A percentile compares a stretch with the other conserved stretches of the same genome.
phyloP scores from a whole-genome alignment of 2,888 invertebrate genomes.

The Atrina japonica region DNA sequence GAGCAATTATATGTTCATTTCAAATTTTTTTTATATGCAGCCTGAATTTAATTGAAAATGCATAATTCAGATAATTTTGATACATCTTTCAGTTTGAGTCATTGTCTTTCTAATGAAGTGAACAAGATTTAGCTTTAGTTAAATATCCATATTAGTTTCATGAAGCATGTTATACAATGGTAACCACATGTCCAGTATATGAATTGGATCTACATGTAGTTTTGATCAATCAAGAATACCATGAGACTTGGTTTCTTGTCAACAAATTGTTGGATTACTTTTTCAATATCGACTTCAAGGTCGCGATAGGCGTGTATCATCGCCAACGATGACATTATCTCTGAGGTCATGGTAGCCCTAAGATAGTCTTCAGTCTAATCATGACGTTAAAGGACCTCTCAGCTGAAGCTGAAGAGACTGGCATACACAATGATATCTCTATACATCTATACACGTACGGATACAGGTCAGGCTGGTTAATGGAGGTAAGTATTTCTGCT shows the following conservation, averaged over 20 bases:
- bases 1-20: too few species aligned
- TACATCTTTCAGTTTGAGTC: too few species aligned
- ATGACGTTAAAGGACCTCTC: conserved; percentile 20
- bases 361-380: conserved; percentile 11
- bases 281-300: conserved; percentile 1
- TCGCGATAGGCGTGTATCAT: conserved; percentile 9
- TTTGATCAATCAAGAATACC: too few species aligned
- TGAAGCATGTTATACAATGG: too few species aligned
- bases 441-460: conserved; percentile 14
- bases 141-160: too few species aligned
- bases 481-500: background rate
- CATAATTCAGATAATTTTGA: too few species aligned
- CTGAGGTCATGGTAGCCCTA: conserved; percentile 13
- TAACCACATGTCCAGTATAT: too few species aligned
- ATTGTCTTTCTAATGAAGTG: too few species aligned
- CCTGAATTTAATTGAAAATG: too few species aligned
- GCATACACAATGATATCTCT: conserved; percentile 21
- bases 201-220: too few species aligned
- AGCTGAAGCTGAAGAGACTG: conserved; percentile 19
- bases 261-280: background rate
- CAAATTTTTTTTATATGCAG: too few species aligned
- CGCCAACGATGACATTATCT: conserved; percentile 10
- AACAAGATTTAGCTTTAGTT: too few species aligned
- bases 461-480: conserved; percentile 1
- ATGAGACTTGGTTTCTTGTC: conserved; percentile 7